Evolutionary conservation across 1,140 invertebrate species (phyloP).

Genomic region (Trissolcus basalis): DNA sequence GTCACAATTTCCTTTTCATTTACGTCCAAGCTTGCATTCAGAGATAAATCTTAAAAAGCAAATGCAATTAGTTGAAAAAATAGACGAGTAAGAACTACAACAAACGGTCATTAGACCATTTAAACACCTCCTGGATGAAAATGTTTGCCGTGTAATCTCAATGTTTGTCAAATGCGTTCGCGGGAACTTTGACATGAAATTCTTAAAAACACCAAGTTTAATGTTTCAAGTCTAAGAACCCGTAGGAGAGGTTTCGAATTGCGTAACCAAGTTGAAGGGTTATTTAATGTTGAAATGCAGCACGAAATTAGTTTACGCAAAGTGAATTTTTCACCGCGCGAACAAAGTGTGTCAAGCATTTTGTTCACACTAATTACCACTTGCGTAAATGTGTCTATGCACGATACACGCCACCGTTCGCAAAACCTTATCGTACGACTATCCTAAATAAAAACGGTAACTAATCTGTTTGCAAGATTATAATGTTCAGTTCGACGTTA

Average conservation of each 20-base stretch:
- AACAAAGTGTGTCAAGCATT: constrained; percentile 41
- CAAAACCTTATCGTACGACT: constrained; percentile 20
- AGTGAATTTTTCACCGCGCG: constrained; percentile 44
- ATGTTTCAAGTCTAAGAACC: constrained; percentile 24
- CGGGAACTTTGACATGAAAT: constrained; percentile 13
- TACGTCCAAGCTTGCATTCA: no score
- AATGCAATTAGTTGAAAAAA: no score
- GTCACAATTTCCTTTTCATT: no score
- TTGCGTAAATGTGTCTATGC: constrained; percentile 19
- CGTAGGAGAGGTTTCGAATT: constrained; percentile 2
- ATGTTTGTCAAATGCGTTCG: constrained; percentile 12
- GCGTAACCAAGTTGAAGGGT: constrained; percentile 37
- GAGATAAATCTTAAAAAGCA: no score
- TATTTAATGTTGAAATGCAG: constrained; percentile 43
- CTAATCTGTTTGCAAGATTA: neutral
- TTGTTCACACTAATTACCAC: constrained; percentile 45
- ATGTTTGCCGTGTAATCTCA: no score
- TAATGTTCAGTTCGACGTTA: neutral
- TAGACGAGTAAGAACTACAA: no score
- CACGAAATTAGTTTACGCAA: constrained; percentile 49
- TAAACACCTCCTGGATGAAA: no score
- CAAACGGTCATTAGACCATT: no score
- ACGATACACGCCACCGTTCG: constrained; percentile 27
- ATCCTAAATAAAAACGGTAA: constrained; percentile 4
- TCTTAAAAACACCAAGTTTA: constrained; percentile 8